Percentiles rank a stretch among this genome's conserved stretches.
Conservation (phyloP, 2,113 vertebrate genomes). For the Neolamprologus modestus region DNA sequence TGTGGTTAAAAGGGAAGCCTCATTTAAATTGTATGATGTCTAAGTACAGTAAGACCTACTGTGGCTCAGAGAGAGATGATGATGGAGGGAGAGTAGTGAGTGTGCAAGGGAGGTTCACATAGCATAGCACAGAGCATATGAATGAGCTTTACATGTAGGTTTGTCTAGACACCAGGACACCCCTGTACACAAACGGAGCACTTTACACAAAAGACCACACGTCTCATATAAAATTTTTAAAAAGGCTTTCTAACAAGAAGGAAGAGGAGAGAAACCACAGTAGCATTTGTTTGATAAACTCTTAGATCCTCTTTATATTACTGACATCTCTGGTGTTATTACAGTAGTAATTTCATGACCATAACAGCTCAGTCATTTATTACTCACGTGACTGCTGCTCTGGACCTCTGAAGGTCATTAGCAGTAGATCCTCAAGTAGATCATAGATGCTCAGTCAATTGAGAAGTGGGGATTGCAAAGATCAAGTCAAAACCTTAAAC, state of each 20-base stretch:
- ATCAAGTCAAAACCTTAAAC: neutral
- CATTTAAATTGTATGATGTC: constrained; percentile 42
- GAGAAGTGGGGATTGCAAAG: neutral
- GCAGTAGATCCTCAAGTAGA: neutral
- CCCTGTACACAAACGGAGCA: constrained; percentile 43
- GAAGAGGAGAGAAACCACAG: neutral
- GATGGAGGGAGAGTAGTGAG: neutral
- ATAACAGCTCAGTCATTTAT: neutral
- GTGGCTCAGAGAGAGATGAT: neutral
- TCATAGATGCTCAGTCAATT: neutral
- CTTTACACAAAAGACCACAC: constrained; percentile 11
- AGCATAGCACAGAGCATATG: neutral
- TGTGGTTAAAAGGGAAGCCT: neutral
- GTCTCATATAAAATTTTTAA: neutral
- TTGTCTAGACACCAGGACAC: constrained; percentile 41
- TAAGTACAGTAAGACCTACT: constrained; percentile 44
- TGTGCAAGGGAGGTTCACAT: neutral
- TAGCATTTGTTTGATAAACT: neutral
- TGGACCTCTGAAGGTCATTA: neutral
- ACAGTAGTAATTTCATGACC: neutral
- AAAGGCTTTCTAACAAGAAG: neutral
- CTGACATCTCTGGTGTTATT: neutral
- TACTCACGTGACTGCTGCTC: neutral
- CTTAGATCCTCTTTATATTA: neutral
- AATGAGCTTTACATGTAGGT: constrained; percentile 14